Conservation (phyloP, 2,797 vertebrate species). For the Sebastes cheni region DNA sequence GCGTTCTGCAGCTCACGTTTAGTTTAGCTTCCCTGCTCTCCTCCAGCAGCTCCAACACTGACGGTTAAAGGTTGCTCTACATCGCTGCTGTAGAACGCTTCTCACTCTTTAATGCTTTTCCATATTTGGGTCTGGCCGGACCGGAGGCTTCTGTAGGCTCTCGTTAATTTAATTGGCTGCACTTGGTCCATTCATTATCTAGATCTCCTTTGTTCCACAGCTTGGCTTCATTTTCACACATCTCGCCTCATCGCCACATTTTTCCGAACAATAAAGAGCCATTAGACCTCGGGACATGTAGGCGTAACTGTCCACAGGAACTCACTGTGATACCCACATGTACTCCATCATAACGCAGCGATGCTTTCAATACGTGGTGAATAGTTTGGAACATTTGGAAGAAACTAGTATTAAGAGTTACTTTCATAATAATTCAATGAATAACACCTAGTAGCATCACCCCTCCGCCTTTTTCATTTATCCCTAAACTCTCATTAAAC, state of each 20-base stretch:
- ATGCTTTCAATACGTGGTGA: conserved; percentile 35
- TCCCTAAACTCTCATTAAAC: not conserved
- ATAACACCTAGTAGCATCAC: conserved; percentile 61
- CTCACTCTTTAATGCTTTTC: conserved; percentile 49
- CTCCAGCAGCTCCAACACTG: not conserved
- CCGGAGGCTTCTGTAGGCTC: conserved; percentile 58
- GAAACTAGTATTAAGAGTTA: conserved; percentile 54
- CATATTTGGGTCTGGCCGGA: conserved; percentile 65
- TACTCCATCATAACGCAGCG: conserved; percentile 18
- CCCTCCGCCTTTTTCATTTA: rapidly evolving
- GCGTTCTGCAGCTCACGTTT: too few relatives aligned
- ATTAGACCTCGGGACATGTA: conserved; percentile 49
- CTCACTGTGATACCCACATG: conserved; percentile 46
- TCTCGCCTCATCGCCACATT: conserved; percentile 41
- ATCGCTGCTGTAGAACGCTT: conserved; percentile 17
- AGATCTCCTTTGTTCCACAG: conserved; percentile 59
- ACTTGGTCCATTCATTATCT: conserved; percentile 69
- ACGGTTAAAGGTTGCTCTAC: conserved; percentile 7
- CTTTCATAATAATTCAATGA: conserved; percentile 29
- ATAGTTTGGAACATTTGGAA: conserved; percentile 26
- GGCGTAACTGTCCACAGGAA: conserved; percentile 38
- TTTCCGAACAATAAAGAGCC: conserved; percentile 56
- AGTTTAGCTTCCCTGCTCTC: not conserved
- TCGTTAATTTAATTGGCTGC: conserved; percentile 74
- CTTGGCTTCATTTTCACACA: conserved; percentile 63